Conservation (phyloP, 2,113 vertebrate genomes). For the Plecotus auritus region DNA sequence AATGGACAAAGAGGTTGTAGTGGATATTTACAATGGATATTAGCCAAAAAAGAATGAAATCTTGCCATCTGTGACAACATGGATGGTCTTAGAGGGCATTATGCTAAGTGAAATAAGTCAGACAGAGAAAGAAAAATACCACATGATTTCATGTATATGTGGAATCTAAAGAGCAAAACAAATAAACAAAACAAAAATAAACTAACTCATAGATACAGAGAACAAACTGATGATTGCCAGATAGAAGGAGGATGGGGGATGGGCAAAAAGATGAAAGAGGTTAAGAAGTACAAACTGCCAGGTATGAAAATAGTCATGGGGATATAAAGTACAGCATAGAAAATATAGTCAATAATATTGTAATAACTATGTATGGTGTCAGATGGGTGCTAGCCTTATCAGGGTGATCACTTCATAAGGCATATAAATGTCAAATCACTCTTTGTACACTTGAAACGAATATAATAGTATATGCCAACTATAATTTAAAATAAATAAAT, state of each 20-base stretch:
- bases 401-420: not conserved
- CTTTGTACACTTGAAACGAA: not conserved
- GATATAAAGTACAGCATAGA: not conserved
- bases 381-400: not conserved
- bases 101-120: not conserved
- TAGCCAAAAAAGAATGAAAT: not conserved
- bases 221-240: not conserved
- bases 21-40: not conserved
- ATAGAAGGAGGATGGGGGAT: not conserved
- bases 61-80: not conserved
- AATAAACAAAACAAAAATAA: not conserved
- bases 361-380: not conserved
- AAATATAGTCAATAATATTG: not conserved
- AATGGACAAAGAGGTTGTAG: not conserved
- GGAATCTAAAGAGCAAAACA: not conserved
- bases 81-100: not conserved
- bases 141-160: not conserved
- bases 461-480: not conserved
- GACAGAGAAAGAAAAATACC: not conserved
- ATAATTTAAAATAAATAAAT: not conserved
- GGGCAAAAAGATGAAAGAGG: not conserved
- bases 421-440: not conserved
- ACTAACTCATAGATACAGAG: not conserved
- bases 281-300: not conserved
- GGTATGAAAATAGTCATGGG: not conserved